Evolutionary conservation across 1,140 invertebrate genomes (phyloP).

Genomic region (Sarcophaga bullata): DNA sequence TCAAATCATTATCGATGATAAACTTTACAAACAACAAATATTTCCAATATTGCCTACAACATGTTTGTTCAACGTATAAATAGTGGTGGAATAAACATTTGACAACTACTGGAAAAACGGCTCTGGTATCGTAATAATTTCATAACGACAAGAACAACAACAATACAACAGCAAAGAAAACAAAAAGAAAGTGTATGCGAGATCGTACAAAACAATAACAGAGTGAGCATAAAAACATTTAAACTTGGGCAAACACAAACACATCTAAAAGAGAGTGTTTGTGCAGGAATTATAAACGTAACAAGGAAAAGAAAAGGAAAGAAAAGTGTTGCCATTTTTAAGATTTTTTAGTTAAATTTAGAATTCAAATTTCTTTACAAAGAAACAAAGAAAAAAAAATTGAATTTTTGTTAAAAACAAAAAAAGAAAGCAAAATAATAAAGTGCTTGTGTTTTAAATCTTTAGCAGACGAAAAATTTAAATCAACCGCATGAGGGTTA

Average conservation of each 20-base stretch:
- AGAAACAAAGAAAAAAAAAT: no score
- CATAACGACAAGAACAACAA: not conserved
- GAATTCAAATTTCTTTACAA: no score
- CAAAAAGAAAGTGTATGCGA: not conserved
- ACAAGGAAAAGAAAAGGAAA: no score
- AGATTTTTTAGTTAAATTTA: no score
- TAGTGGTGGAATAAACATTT: slow-evolving; percentile 16
- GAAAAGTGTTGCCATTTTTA: no score
- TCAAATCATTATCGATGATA: slow-evolving; percentile 6
- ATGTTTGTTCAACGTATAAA: slow-evolving; percentile 16
- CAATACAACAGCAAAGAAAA: not conserved
- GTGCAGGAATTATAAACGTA: no score
- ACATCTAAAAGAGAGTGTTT: no score
- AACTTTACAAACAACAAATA: not conserved
- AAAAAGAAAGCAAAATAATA: no score
- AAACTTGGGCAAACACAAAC: no score
- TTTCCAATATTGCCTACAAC: slow-evolving; percentile 23
- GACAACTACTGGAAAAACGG: slow-evolving; percentile 30
- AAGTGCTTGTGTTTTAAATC: no score
- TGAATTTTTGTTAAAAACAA: no score
- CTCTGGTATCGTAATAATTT: not conserved
- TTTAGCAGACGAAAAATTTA: not conserved
- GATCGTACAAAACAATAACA: not conserved
- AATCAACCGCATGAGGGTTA: slow-evolving; percentile 37
- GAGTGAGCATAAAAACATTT: no score